Evolutionary conservation across 2,888 invertebrate species (phyloP).

Genomic region (Pyrochroa serraticornis): DNA sequence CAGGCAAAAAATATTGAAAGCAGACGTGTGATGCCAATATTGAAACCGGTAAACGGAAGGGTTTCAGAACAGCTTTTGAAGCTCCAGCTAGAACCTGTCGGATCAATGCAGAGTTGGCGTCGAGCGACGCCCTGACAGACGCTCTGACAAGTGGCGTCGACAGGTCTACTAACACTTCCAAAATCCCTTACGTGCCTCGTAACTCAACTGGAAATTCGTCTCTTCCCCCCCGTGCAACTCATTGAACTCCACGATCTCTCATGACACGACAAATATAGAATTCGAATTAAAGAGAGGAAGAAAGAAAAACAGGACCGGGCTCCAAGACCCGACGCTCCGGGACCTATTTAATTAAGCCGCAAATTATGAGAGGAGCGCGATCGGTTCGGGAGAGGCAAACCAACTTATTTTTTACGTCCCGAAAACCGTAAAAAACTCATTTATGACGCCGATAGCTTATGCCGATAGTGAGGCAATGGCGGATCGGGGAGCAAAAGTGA

Average conservation of each 20-base stretch:
- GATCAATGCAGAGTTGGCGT: slow-evolving; percentile 29
- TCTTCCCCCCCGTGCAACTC: slow-evolving; percentile 17
- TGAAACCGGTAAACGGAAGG: slow-evolving; percentile 30
- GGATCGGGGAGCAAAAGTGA: no score
- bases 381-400: no score
- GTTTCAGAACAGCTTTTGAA: slow-evolving; percentile 30
- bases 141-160: slow-evolving; percentile 37
- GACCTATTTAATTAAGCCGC: slow-evolving; percentile 9
- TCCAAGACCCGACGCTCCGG: slow-evolving; percentile 8
- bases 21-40: slow-evolving; percentile 28
- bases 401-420: no score
- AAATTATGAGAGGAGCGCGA: not conserved
- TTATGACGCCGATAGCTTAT: no score
- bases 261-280: slow-evolving; percentile 13
- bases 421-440: no score
- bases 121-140: slow-evolving; percentile 35
- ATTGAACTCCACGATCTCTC: slow-evolving; percentile 16
- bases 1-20: slow-evolving; percentile 30
- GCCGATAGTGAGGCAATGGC: no score
- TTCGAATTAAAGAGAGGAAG: slow-evolving; percentile 5
- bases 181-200: slow-evolving; percentile 35
- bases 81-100: slow-evolving; percentile 29
- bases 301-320: not conserved
- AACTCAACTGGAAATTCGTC: slow-evolving; percentile 33
- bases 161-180: slow-evolving; percentile 34